These are phyloP conservation scores for Dryomyza anilis DNA, from an alignment of 2,888 invertebrate genomes.

Conservation along the genomic window DNA sequence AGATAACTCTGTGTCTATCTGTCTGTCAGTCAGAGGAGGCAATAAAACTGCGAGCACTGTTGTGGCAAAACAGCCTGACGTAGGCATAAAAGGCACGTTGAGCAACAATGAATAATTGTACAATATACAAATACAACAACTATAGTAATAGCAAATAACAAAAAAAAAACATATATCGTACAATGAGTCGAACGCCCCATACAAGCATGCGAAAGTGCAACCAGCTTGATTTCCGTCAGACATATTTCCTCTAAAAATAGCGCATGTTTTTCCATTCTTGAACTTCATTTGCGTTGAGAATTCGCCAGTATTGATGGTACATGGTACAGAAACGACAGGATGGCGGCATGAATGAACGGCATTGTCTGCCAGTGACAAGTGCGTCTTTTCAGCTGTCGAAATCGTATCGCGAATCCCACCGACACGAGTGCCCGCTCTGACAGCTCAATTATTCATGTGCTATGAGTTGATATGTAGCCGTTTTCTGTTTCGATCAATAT, in stretches of 20 bases:
- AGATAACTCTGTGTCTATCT: too few relatives aligned
- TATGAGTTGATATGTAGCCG: too few relatives aligned
- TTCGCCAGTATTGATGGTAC: neutral
- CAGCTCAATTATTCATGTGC: conserved; percentile 21
- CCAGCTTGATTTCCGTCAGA: conserved; percentile 3
- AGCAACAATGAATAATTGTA: too few relatives aligned
- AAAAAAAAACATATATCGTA: too few relatives aligned
- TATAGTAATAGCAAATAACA: too few relatives aligned
- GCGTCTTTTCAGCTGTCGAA: conserved; percentile 12
- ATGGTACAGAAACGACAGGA: neutral
- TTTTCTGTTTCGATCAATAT: too few relatives aligned
- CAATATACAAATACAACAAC: too few relatives aligned
- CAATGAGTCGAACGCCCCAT: too few relatives aligned
- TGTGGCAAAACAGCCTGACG: neutral
- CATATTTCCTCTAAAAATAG: conserved; percentile 5
- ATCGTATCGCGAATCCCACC: neutral
- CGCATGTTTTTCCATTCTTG: neutral
- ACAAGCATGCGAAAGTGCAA: neutral
- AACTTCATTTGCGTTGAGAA: neutral
- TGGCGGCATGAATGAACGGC: neutral
- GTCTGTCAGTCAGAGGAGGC: too few relatives aligned
- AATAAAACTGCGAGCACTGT: too few relatives aligned
- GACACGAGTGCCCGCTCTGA: neutral
- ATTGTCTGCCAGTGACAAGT: conserved; percentile 7
- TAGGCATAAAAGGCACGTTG: neutral